A percentile compares a stretch with the other conserved stretches of the same genome.
phyloP scores from a whole-genome alignment of 1,140 invertebrate genomes.

The Platyura marginata region DNA sequence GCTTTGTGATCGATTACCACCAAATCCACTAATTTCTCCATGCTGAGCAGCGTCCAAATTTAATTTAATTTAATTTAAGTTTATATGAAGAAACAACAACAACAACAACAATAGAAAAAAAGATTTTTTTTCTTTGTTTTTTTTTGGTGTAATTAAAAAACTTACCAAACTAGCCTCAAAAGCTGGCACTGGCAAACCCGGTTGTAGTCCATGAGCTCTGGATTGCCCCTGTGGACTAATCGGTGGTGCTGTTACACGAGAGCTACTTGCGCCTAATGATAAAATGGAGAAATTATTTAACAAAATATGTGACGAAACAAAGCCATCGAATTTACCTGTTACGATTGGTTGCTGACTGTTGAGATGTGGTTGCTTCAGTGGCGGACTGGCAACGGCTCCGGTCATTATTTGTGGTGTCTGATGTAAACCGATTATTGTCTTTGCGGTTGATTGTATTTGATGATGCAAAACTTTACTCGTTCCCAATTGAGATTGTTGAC shows the following conservation, averaged over 20 bases:
- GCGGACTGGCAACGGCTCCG: constrained; percentile 34
- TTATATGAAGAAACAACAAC: too few relatives aligned
- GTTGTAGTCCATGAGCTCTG: constrained; percentile 27
- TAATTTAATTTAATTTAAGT: neutral
- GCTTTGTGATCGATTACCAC: constrained; percentile 32
- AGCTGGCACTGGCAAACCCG: constrained; percentile 33
- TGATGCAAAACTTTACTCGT: neutral
- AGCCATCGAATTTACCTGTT: constrained; percentile 17
- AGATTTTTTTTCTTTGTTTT: neutral
- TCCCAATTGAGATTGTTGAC: constrained; percentile 4
- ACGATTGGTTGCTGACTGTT: constrained; percentile 25
- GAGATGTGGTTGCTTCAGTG: constrained; percentile 29
- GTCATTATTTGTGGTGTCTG: constrained; percentile 28
- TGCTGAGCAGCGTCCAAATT: constrained; percentile 14
- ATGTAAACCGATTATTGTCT: constrained; percentile 15
- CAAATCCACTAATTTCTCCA: constrained; percentile 26
- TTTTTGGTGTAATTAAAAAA: constrained; percentile 8
- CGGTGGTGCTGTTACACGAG: constrained; percentile 33
- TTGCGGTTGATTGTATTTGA: constrained; percentile 7
- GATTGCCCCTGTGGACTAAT: constrained; percentile 40
- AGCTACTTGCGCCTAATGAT: constrained; percentile 21
- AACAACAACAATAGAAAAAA: too few relatives aligned
- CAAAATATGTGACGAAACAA: constrained; percentile 1
- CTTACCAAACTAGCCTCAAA: constrained; percentile 54
- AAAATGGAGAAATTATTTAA: constrained; percentile 3